Base-by-base conservation (phyloP, 2,797 vertebrate species). In the Sebastes nivosus region DNA sequence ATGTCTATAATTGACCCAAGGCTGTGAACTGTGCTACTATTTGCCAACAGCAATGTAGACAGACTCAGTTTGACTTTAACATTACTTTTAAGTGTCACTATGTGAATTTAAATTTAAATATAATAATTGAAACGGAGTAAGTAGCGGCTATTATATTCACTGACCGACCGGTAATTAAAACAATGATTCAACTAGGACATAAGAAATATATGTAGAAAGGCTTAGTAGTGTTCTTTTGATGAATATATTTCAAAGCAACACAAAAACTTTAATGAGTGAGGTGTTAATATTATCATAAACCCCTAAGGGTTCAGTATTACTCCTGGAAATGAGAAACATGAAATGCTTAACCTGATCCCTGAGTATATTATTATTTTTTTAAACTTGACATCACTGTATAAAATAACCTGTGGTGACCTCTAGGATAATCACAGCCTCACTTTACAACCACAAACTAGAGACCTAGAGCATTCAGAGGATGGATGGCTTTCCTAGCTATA, bases 1-100 rank as follows among this genome's bases (percentile, higher is more conserved):
- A 70, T 59, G 18, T 72, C 67, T 68, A 63, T 80, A 64, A 75
- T 52, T 75, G 27, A 72, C 34, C 54, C 14, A 12, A 16, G 54
- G 30, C 54, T 70, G 67, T 63, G 38, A 64, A 52, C 20, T 61
- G 4, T n/a, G 30, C 14, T 54, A 4, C 16, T 60, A 10, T 76
- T 30, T 32, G 27, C 70, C 29, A 60, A 50, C 12, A 13, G 5
- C 18, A 59, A 2, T 6, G 20, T 52, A 1, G 9, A 63, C 9
- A 54, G 1, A 63, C 25, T 50, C 14, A 27, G 29, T 29, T 58
- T 38, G 25, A 73, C 32, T 57, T 54, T 34, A 27, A 38, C 50
- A 36, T 61, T 34, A 5, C n/a, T 20, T 36, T 55, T 66, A 10
- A 77, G 52, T 5, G 7, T 22, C 18, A 13, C 4, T 11, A 2